Base-by-base conservation (phyloP, 2,113 vertebrate species). In the Cyprinodon brontotheroides region DNA sequence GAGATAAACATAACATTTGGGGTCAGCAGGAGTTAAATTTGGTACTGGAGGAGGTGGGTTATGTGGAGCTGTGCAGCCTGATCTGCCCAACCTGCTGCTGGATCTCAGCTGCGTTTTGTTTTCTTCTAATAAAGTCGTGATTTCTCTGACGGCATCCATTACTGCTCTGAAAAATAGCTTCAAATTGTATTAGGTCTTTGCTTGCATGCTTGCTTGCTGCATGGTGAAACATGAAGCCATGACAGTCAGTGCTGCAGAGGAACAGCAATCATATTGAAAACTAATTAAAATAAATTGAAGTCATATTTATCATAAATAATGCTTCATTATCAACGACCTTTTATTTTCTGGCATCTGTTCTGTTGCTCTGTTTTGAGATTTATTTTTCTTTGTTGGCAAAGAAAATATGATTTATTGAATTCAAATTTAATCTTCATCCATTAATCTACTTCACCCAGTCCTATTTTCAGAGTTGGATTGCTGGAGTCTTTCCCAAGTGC, bases 91-190 rank as follows among this genome's bases (percentile, higher is more conserved):
- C 68, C 45, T 53, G 63, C 40, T n/a, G 68, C 20, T 2, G 6
- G 59, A 74, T 61, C 75, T 84, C 84, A 80, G 77, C 74, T 74
- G 75, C 2, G 8, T 63, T 39, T 71, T 70, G 64, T 1, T 38
- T 70, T 70, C 3, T 14, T 14, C 65, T 89, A 79, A 81, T 69
- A 70, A 81, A 75, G 78, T 37, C 62, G 68, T 50, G 75, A 81
- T 88, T 85, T 74, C 70, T 72, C 73, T 60, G 57, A 77, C 15
- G 62, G 62, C 78, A 15, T 74, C 77, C 63, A 79, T 84, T 84
- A 88, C 57, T 1, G 68, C 47, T 14, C 70, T 38, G 75, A 87
- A 78, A 81, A 79, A 83, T 60, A 71, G 43, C 37, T 38, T 17
- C 15, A 69, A 71, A 78, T 65, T 77, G 70, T 68, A 87, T 87